A percentile compares a stretch with the other conserved stretches of the same genome.
These are phyloP conservation scores for Elmis aenea DNA, from an alignment of 2,888 invertebrate species.

Conservation along the genomic window DNA sequence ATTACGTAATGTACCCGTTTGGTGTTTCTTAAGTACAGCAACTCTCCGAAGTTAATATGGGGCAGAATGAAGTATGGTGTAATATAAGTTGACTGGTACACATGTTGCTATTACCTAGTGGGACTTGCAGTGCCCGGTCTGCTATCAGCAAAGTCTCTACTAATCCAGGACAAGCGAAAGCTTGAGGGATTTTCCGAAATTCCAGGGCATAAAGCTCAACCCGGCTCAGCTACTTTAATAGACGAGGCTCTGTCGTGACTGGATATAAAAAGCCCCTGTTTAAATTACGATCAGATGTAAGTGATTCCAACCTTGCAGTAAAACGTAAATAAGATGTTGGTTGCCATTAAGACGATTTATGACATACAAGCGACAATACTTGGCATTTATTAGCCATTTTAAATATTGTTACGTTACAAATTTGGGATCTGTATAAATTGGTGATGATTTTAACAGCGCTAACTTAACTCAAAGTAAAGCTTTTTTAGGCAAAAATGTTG, in stretches of 20 bases:
- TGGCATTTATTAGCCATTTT: no score
- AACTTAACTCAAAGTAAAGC: no score
- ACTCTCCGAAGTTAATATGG: constrained; percentile 30
- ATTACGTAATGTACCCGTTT: constrained; percentile 20
- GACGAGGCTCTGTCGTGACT: constrained; percentile 33
- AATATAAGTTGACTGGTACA: constrained; percentile 39
- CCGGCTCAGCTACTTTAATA: constrained; percentile 30
- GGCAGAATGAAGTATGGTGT: constrained; percentile 28
- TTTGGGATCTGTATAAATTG: no score
- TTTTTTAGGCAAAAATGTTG: no score
- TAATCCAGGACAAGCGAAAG: constrained; percentile 42
- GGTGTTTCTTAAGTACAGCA: constrained; percentile 25
- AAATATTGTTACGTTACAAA: no score
- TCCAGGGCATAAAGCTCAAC: constrained; percentile 38
- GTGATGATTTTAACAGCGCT: no score
- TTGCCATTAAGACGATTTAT: constrained; percentile 16
- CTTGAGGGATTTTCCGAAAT: constrained; percentile 44
- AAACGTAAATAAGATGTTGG: constrained; percentile 22
- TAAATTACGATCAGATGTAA: constrained; percentile 31
- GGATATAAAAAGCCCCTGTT: constrained; percentile 36
- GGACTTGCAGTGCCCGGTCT: constrained; percentile 22
- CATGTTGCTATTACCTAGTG: constrained; percentile 34
- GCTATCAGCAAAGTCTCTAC: constrained; percentile 35
- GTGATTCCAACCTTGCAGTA: constrained; percentile 23
- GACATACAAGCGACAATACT: constrained; percentile 7